Evolutionary conservation across 2,113 vertebrate genomes (phyloP), one percentile per base, ranked within the genome.

Genomic region (Microcebus lehilahytsara): DNA sequence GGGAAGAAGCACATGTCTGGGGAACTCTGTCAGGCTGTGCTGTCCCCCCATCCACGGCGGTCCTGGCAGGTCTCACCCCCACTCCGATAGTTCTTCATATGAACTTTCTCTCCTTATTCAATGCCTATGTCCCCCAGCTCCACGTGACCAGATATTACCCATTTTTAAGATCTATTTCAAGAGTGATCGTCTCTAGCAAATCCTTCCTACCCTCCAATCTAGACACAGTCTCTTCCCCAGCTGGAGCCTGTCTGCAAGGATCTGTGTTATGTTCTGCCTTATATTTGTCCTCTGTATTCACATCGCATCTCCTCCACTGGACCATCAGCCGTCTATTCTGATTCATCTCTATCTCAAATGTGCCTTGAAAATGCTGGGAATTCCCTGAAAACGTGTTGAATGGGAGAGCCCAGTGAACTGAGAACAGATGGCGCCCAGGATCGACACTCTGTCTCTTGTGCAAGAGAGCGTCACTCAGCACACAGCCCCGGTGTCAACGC

Each of bases 361-460:
- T 81, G 71, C 90, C 72, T 81, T 77, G 51, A 3, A 88, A 51
- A 80, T 66, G 66, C 42, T 53, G 27, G 60, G 46, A 46, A 91
- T 85, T 94, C 69, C 89, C 77, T 92, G 69, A 66, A 84, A 96
- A 23, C 20, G 22, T 84, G 72, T 58, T 85, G 58, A 94, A 62
- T 74, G 22, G 37, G 64, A 51, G 5, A 95, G 4, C 49, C 64
- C 17, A 80, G 89, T 71, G 14, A 62, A 79, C 80, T 88, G 40
- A 91, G 74, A 94, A 69, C 34, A 95, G 72, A 92, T 72, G 80
- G 69, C 9, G 22, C 27, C 40, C 27, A 69, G 12, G 14, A 75
- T 67, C 42, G 58, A 53, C 37, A 56, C 17, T 89, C 30, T 25
- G 9, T 71, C 37, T 69, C 40, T 79, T 84, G 40, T 67, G 22